Base-by-base conservation (phyloP, 2,888 invertebrate genomes). In the Eupithecia subumbrata region DNA sequence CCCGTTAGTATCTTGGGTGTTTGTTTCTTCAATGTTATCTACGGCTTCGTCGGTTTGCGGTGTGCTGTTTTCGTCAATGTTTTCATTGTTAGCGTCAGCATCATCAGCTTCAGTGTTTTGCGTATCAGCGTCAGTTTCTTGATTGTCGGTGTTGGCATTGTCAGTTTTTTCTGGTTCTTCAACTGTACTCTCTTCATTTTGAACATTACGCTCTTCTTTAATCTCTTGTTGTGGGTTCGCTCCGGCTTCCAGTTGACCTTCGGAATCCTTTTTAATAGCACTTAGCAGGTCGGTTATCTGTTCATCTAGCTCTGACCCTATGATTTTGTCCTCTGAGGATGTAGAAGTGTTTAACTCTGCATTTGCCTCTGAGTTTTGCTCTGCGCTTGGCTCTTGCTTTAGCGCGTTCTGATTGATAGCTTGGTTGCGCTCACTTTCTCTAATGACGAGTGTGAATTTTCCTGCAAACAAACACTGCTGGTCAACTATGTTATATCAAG, bases 271-370 rank as follows among this genome's bases (percentile, higher is more conserved):
- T 56, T 85, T 84, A 60, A 92, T 90, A 3, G 88, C 84, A 0
- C 86, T 77, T 0, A 92, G 82, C n/a, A 93, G 81, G 52, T 91
- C 89, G 5, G 79, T 81, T 37, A 92, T 92, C 80, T 92, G 91
- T 5, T 84, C 80, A 37, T 92, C 90, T 3, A 92, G 78, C 0
- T 86, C 85, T 0, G 78, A 1, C 1, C 76, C 74, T 18, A 84
- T 73, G 7, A 79, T 11, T 11, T 79, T 79, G 16, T 80, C 79
- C 0, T 76, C 73, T n/a, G 79, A 70, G 22, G 70, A 14, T 11
- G 4, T 52, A 16, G 48, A 66, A 43, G 4, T 73, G 77, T 70
- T 76, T 66, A 22, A 56, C 37, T 83, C 87, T 7, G 64, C 84
- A 1, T 66, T 75, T 9, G 2, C 34, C 16, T 43, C n/a, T n/a